These are phyloP conservation scores for Pterocles orientalis DNA, from an alignment of 2,113 vertebrate species.

Conservation along the genomic window DNA sequence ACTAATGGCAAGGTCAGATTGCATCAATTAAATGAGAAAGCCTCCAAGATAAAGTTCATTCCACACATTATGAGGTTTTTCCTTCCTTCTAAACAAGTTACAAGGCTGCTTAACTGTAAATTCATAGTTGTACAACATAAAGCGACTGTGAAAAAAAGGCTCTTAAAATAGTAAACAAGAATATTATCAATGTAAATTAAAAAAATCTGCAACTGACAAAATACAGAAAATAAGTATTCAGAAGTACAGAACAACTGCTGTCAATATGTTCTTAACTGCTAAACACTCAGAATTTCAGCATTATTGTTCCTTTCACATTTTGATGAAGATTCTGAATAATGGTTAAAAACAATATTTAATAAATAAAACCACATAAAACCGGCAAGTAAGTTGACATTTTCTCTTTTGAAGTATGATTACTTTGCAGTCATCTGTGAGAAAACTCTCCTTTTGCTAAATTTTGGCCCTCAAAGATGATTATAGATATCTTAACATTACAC, in stretches of 20 bases:
- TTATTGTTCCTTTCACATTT: neutral
- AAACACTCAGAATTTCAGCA: neutral
- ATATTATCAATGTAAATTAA: neutral
- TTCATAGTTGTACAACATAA: neutral
- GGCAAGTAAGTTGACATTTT: neutral
- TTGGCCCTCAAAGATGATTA: neutral
- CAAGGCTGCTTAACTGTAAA: neutral
- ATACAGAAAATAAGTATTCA: neutral
- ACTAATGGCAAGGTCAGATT: conserved; percentile 66
- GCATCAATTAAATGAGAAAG: conserved; percentile 66
- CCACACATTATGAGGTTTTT: neutral
- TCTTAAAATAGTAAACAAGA: neutral
- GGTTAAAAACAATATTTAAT: neutral
- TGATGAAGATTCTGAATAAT: neutral
- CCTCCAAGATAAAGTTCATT: conserved; percentile 41
- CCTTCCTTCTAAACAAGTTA: neutral
- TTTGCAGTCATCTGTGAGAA: neutral
- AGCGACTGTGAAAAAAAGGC: neutral
- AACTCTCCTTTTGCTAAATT: neutral
- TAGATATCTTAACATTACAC: neutral
- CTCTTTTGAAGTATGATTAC: neutral
- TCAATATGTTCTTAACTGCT: neutral
- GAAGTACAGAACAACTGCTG: neutral
- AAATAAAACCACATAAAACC: neutral
- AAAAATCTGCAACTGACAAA: neutral